These are phyloP conservation scores for Taurulus bubalis DNA, from an alignment of 2,113 vertebrate genomes.

Conservation along the genomic window DNA sequence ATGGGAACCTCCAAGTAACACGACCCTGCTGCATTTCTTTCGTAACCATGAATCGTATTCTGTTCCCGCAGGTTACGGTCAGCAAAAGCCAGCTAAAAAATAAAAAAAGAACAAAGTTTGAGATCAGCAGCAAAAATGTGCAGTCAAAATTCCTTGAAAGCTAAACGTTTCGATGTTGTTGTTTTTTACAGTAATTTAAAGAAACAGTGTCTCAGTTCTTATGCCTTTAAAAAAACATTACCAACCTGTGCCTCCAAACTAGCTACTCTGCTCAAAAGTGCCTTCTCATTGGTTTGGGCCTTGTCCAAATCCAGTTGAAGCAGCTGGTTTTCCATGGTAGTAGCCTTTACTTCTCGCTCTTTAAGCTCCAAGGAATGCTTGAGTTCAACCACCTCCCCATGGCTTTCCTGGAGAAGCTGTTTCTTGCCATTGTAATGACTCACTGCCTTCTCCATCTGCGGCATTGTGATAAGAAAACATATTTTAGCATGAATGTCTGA, in stretches of 20 bases:
- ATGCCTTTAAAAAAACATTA: constrained; percentile 33
- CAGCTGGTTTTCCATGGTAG: constrained; percentile 76
- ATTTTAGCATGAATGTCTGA: neutral
- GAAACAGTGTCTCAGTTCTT: neutral
- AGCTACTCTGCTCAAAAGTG: constrained; percentile 81
- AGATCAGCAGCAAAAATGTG: neutral
- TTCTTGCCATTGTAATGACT: constrained; percentile 90
- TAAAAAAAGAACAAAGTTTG: neutral
- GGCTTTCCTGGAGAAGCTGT: constrained; percentile 88
- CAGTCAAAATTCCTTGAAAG: neutral
- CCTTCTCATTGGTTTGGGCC: constrained; percentile 79
- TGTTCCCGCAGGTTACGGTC: constrained; percentile 85
- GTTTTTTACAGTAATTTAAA: neutral
- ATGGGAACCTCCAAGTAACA: constrained; percentile 28
- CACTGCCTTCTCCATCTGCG: constrained; percentile 91
- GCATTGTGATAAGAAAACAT: neutral
- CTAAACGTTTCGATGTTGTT: neutral
- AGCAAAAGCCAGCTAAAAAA: constrained; percentile 85
- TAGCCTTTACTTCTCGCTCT: constrained; percentile 81
- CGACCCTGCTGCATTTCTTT: constrained; percentile 68
- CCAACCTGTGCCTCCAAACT: constrained; percentile 90
- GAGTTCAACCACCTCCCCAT: constrained; percentile 76
- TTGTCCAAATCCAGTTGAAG: constrained; percentile 87
- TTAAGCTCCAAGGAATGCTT: constrained; percentile 81
- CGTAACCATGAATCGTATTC: constrained; percentile 68